These are phyloP conservation scores for Tetramorium parvispinum DNA, from an alignment of 1,140 invertebrate genomes.

Conservation along the genomic window DNA sequence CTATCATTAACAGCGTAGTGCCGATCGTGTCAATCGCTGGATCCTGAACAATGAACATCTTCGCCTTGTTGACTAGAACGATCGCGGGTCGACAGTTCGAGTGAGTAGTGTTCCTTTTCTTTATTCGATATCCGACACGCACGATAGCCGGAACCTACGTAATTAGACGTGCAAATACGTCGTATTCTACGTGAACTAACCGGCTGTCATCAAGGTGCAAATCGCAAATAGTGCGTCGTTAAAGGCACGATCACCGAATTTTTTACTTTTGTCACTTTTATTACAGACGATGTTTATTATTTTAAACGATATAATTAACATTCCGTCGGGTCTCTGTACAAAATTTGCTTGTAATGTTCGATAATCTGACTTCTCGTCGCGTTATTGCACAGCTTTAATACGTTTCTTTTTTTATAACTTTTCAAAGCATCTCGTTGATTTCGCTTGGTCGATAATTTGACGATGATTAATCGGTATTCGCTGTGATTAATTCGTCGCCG, in stretches of 20 bases:
- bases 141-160: neutral
- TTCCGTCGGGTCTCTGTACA: neutral
- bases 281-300: neutral
- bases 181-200: neutral
- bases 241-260: neutral
- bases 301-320: neutral
- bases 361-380: neutral
- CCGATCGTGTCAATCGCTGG: constrained; percentile 2
- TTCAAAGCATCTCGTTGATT: neutral
- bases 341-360: neutral
- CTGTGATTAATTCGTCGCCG: neutral
- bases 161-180: constrained; percentile 18
- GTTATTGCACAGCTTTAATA: neutral
- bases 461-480: neutral
- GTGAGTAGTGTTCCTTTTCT: constrained; percentile 1
- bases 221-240: constrained; percentile 34
- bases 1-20: neutral
- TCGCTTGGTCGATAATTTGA: neutral
- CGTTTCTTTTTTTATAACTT: neutral
- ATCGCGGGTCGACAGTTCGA: neutral
- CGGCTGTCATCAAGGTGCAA: constrained; percentile 4
- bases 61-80: neutral
- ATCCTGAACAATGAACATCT: constrained; percentile 4
- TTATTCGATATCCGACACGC: neutral
- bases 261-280: neutral